These are phyloP conservation scores for Steinernema hermaphroditum DNA, from an alignment of 2,888 invertebrate genomes.

Conservation along the genomic window DNA sequence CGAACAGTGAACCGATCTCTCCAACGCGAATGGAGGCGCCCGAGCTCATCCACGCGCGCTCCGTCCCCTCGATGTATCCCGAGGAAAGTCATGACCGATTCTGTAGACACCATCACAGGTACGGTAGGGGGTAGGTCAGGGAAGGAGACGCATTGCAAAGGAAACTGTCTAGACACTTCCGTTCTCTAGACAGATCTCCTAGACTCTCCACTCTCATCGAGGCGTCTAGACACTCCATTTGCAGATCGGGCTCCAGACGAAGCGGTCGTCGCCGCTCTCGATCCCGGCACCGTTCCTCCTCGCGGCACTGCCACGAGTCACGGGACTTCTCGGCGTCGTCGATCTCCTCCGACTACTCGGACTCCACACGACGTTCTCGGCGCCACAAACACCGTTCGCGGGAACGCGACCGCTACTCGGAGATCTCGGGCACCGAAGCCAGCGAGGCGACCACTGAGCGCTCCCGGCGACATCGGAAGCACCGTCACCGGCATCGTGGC, in stretches of 20 bases:
- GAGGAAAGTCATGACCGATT: constrained; percentile 35
- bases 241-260: not conserved
- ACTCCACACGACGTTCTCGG: not conserved
- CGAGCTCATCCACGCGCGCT: constrained; percentile 46
- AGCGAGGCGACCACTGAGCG: constrained; percentile 19
- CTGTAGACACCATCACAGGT: not conserved
- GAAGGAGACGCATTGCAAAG: too few relatives aligned
- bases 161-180: too few relatives aligned
- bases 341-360: constrained; percentile 1
- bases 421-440: constrained; percentile 31
- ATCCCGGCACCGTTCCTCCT: constrained; percentile 46
- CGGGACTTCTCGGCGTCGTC: constrained; percentile 16
- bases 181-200: too few relatives aligned
- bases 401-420: constrained; percentile 9
- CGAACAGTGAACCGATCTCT: constrained; percentile 50
- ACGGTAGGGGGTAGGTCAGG: too few relatives aligned
- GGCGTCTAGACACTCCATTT: too few relatives aligned
- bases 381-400: not conserved
- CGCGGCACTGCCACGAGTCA: constrained; percentile 39
- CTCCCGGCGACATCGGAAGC: constrained; percentile 12
- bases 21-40: constrained; percentile 18
- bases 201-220: too few relatives aligned
- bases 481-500: not conserved
- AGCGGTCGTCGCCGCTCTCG: constrained; percentile 38
- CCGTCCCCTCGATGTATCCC: constrained; percentile 59